Conservation (phyloP, 2,888 invertebrate species). For the Phasia obesa region DNA sequence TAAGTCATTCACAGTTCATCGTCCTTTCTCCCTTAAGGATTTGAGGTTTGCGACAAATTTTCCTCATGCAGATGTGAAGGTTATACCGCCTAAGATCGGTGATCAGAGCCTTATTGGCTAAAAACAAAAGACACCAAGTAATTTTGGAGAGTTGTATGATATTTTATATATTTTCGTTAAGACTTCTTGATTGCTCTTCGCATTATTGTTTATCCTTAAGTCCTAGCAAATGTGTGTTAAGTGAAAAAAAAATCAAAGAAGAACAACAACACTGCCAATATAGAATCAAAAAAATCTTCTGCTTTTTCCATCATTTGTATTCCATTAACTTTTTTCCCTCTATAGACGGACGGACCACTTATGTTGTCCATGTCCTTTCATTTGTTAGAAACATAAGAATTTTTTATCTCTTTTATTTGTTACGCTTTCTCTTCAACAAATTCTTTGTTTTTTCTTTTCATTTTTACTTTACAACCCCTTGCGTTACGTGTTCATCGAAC, state of each 20-base stretch:
- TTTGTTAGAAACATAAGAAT: constrained; percentile 41
- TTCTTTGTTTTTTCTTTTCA: neutral
- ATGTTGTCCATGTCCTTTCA: constrained; percentile 42
- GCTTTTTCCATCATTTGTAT: constrained; percentile 58
- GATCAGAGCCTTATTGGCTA: no score
- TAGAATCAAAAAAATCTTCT: constrained; percentile 57
- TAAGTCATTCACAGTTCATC: no score
- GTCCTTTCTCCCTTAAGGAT: no score
- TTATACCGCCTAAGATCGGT: no score
- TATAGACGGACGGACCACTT: neutral
- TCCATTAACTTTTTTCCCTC: constrained; percentile 22
- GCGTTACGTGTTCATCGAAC: constrained; percentile 63
- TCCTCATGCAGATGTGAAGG: no score
- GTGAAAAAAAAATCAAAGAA: neutral
- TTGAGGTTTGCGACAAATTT: no score
- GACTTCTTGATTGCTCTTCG: no score
- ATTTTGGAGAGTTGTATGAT: no score
- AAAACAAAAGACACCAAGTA: no score
- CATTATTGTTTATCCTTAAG: no score
- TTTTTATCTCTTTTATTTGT: constrained; percentile 3
- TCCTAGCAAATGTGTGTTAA: neutral
- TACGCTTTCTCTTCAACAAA: neutral
- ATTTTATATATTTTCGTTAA: no score
- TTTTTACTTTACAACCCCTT: neutral
- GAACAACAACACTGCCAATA: constrained; percentile 20